Conservation (phyloP, 2,888 invertebrate species). For the Halictus ligatus region DNA sequence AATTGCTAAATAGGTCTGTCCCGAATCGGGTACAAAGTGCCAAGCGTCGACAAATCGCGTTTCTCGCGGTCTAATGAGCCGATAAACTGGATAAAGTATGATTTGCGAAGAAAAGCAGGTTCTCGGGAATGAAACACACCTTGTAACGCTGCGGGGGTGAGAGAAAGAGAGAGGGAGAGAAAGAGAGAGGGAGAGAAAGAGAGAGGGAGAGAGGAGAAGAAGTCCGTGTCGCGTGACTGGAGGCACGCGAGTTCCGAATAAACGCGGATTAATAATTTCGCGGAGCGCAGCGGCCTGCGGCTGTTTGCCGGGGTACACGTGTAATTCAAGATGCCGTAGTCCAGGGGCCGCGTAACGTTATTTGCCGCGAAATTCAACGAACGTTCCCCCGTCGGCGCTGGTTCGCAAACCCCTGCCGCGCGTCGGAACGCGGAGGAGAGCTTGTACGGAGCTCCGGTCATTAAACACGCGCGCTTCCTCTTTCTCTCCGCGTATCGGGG, state of each 20-base stretch:
- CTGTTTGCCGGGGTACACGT: slow-evolving; percentile 29
- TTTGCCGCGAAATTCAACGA: slow-evolving; percentile 41
- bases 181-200: neutral
- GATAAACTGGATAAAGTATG: slow-evolving; percentile 11
- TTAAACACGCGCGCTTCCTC: slow-evolving; percentile 57
- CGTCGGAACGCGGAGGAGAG: slow-evolving; percentile 34
- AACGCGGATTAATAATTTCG: slow-evolving; percentile 44
- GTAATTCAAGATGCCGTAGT: slow-evolving; percentile 55
- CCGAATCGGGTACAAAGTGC: slow-evolving; percentile 5
- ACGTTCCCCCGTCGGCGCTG: slow-evolving; percentile 13
- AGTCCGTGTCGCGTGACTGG: neutral
- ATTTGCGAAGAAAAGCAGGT: neutral
- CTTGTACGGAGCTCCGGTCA: slow-evolving; percentile 56
- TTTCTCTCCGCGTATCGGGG: neutral
- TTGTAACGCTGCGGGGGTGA: neutral
- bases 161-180: no score
- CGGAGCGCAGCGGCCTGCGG: neutral
- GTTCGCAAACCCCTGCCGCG: slow-evolving; percentile 58
- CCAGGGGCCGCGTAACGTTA: slow-evolving; percentile 42
- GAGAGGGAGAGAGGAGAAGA: neutral
- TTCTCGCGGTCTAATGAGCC: neutral
- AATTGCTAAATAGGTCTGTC: neutral
- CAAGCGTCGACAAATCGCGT: slow-evolving; percentile 5
- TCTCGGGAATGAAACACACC: neutral
- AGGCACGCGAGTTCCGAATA: slow-evolving; percentile 33